phyloP scores from a whole-genome alignment of 2,888 invertebrate species.

The Macaria notata region DNA sequence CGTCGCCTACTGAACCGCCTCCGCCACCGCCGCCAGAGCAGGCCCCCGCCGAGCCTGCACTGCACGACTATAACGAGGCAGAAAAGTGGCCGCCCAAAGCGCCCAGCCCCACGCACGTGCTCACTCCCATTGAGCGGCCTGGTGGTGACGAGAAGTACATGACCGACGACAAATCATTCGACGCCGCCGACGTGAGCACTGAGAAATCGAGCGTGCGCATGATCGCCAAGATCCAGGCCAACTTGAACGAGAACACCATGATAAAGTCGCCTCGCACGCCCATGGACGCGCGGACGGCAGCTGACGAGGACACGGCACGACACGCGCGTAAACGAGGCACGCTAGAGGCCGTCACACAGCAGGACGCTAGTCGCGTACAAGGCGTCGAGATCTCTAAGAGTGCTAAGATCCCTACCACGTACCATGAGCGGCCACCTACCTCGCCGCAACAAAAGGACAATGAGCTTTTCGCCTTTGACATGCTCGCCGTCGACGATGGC shows the following conservation, averaged over 20 bases:
- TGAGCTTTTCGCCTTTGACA: constrained; percentile 85
- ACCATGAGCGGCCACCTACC: constrained; percentile 85
- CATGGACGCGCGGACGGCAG: constrained; percentile 72
- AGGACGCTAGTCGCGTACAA: constrained; percentile 71
- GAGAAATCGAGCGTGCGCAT: constrained; percentile 74
- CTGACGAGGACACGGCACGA: constrained; percentile 59
- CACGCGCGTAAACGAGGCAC: constrained; percentile 57
- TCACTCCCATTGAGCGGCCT: constrained; percentile 69
- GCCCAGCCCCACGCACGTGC: constrained; percentile 62
- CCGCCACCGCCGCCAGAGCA: constrained; percentile 53
- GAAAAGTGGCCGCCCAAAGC: constrained; percentile 71
- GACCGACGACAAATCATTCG: constrained; percentile 72
- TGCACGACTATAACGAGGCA: constrained; percentile 46
- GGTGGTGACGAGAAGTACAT: constrained; percentile 74
- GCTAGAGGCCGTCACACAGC: constrained; percentile 63
- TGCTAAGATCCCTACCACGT: constrained; percentile 73
- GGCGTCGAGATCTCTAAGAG: constrained; percentile 74
- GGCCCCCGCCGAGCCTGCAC: constrained; percentile 42
- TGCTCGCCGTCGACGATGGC: constrained; percentile 84
- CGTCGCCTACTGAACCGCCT: constrained; percentile 43
- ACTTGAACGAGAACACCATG: constrained; percentile 75
- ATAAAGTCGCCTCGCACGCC: constrained; percentile 78
- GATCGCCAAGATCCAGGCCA: constrained; percentile 77
- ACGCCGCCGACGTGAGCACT: constrained; percentile 56
- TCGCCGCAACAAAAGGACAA: constrained; percentile 86